Percentiles rank a stretch among this genome's conserved stretches.
phyloP scores from a whole-genome alignment of 2,113 vertebrate genomes.

The Ardeotis arabs region DNA sequence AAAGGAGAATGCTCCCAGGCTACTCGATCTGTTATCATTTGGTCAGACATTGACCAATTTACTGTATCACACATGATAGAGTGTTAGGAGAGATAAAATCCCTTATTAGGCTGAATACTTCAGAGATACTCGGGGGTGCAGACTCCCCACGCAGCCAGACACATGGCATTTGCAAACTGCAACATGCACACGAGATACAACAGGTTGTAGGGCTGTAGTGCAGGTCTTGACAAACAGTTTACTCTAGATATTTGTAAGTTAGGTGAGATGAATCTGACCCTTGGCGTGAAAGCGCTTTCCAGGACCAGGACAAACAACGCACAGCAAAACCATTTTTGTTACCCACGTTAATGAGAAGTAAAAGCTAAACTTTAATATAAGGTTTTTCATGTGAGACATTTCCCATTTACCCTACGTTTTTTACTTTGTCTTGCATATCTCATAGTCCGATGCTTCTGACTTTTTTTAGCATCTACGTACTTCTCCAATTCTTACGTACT shows the following conservation, averaged over 20 bases:
- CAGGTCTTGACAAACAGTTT: neutral
- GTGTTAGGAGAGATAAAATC: too few relatives aligned
- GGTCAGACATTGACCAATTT: neutral
- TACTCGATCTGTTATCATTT: accelerated
- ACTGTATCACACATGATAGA: accelerated
- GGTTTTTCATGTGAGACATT: neutral
- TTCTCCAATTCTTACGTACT: accelerated
- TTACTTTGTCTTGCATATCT: neutral
- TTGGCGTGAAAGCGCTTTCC: accelerated
- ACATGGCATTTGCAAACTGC: too few relatives aligned
- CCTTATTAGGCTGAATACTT: too few relatives aligned
- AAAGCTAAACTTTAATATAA: neutral
- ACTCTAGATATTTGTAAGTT: accelerated
- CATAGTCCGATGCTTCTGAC: accelerated
- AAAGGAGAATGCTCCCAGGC: neutral
- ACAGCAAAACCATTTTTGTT: neutral
- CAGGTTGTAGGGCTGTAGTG: neutral
- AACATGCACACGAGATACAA: accelerated
- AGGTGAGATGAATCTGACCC: neutral
- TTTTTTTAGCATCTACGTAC: neutral
- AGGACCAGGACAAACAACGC: neutral
- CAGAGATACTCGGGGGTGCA: neutral
- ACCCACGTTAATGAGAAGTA: too few relatives aligned
- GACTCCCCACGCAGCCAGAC: accelerated
- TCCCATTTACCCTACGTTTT: accelerated